Percentiles rank a stretch among this genome's conserved stretches.
These are phyloP conservation scores for Mesorhabditis sp. DNA, from an alignment of 2,888 invertebrate genomes.

Conservation along the genomic window DNA sequence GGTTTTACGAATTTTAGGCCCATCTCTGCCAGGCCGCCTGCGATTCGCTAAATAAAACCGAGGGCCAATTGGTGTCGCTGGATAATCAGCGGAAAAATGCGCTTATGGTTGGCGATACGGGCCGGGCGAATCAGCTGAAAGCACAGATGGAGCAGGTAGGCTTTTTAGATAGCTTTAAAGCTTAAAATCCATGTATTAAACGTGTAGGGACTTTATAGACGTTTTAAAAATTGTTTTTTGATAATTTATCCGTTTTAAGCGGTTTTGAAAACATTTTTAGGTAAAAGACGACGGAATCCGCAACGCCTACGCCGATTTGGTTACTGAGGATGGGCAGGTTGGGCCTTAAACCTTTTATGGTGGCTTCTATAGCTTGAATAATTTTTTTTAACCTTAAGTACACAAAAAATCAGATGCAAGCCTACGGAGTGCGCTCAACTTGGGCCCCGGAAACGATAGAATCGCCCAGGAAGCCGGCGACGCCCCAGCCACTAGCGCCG, in stretches of 20 bases:
- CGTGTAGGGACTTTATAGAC: too few relatives aligned
- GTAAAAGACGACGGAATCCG: conserved; percentile 32
- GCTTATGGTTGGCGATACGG: conserved; percentile 37
- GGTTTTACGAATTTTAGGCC: conserved; percentile 13
- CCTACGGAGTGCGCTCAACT: conserved; percentile 42
- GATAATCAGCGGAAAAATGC: conserved; percentile 32
- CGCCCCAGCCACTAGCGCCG: neutral
- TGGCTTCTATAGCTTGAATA: too few relatives aligned
- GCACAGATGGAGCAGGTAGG: conserved; percentile 29
- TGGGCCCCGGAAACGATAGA: conserved; percentile 34
- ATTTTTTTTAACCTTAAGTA: neutral
- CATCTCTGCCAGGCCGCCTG: conserved; percentile 36
- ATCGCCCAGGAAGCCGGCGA: neutral
- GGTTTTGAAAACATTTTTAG: conserved; percentile 8
- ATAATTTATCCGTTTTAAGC: neutral
- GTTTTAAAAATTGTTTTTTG: too few relatives aligned
- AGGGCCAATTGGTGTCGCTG: conserved; percentile 34
- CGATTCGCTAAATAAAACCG: conserved; percentile 32
- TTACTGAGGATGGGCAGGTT: conserved; percentile 28
- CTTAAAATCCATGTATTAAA: neutral
- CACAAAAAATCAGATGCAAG: conserved; percentile 22
- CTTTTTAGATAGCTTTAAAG: neutral
- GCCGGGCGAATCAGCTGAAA: conserved; percentile 20
- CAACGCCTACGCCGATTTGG: conserved; percentile 37
- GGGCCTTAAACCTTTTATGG: too few relatives aligned